These are phyloP conservation scores for Aricia artaxerxes DNA, from an alignment of 2,888 invertebrate species.

Conservation along the genomic window DNA sequence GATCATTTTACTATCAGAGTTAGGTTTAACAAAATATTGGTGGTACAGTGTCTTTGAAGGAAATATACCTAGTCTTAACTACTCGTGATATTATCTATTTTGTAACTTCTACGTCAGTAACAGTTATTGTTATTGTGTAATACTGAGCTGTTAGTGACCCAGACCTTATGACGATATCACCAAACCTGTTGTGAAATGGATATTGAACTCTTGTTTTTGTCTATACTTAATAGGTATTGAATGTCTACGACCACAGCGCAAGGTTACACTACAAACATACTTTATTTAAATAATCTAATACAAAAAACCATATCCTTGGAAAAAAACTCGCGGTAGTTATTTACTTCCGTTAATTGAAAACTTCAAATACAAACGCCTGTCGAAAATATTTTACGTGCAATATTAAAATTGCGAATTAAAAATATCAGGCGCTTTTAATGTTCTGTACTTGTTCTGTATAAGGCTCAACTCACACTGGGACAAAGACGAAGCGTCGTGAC, in stretches of 20 bases:
- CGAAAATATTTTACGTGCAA: background rate
- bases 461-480: no score
- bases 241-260: background rate
- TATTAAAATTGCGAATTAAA: background rate
- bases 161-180: conserved; percentile 8
- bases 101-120: background rate
- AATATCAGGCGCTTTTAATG: background rate
- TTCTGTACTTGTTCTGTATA: no score
- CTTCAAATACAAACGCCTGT: background rate
- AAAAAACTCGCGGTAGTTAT: background rate
- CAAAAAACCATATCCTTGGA: background rate
- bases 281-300: no score
- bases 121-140: background rate
- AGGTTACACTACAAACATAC: no score
- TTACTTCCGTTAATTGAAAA: no score
- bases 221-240: no score
- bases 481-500: no score
- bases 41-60: no score
- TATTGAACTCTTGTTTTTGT: background rate
- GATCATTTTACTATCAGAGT: no score
- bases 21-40: no score
- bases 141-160: background rate
- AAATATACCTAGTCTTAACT: no score
- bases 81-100: no score
- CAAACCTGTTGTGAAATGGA: background rate